These are phyloP conservation scores for Platyrinchus mystaceus DNA, from an alignment of 2,797 vertebrate genomes.

Conservation along the genomic window DNA sequence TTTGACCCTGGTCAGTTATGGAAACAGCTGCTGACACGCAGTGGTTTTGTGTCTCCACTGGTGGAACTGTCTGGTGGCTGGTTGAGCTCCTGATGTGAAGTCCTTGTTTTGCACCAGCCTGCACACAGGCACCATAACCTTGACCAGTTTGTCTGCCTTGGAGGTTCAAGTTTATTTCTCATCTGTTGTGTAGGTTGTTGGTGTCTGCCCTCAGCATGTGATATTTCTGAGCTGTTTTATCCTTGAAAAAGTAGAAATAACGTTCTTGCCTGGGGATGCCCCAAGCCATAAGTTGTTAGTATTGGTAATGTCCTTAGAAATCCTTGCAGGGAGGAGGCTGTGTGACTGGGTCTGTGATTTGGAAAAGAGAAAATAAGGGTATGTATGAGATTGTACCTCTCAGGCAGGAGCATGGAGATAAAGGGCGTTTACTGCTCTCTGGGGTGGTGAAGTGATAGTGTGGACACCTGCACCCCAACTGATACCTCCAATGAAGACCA, in stretches of 20 bases:
- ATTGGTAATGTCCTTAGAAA: neutral
- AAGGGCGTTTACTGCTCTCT: neutral
- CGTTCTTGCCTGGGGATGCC: accelerated
- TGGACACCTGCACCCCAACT: neutral
- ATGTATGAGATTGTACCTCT: neutral
- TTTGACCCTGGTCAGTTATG: neutral
- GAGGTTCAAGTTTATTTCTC: neutral
- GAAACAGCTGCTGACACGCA: neutral
- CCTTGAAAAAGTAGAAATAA: neutral
- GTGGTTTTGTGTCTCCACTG: neutral
- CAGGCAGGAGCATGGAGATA: neutral
- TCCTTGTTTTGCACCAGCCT: neutral
- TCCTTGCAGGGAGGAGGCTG: neutral
- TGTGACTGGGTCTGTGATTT: neutral
- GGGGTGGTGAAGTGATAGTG: neutral
- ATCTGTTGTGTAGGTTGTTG: neutral
- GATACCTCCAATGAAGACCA: accelerated
- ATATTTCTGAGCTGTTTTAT: neutral
- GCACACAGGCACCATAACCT: accelerated
- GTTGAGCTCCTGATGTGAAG: neutral
- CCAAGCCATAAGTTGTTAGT: neutral
- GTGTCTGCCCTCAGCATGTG: neutral
- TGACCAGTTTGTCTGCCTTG: neutral
- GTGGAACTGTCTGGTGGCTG: neutral
- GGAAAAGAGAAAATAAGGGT: neutral